Evolutionary conservation across 2,797 vertebrate species (phyloP).

Genomic region (Rhinatrema bivittatum): DNA sequence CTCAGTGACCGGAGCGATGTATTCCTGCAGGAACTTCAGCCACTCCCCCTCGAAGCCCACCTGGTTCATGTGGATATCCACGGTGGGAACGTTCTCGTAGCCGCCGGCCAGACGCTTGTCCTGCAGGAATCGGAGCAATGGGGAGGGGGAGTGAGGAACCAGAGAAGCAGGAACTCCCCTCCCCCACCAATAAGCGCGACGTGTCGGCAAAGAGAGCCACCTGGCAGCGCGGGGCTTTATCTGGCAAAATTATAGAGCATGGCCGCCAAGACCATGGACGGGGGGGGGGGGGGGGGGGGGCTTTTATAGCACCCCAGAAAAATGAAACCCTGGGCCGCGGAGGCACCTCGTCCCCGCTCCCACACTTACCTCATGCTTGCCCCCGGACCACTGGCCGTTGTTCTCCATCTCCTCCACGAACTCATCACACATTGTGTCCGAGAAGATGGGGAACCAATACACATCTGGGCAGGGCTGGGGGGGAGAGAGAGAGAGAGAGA

Average conservation of each 20-base stretch:
- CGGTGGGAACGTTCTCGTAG: constrained; percentile 81
- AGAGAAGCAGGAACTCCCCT: too few relatives aligned
- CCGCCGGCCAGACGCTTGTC: constrained; percentile 73
- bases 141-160: neutral
- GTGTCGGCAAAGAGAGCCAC: neutral
- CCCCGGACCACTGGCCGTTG: constrained; percentile 67
- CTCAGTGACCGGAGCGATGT: constrained; percentile 71
- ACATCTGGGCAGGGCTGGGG: constrained; percentile 72
- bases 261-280: too few relatives aligned
- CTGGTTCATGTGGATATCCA: constrained; percentile 86
- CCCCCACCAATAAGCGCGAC: neutral
- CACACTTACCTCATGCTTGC: constrained; percentile 56
- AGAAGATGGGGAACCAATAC: constrained; percentile 82
- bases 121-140: constrained; percentile 28
- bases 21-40: constrained; percentile 78
- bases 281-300: too few relatives aligned
- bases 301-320: too few relatives aligned
- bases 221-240: neutral
- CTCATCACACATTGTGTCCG: constrained; percentile 75
- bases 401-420: constrained; percentile 77
- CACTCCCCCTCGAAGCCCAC: constrained; percentile 76
- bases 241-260: too few relatives aligned
- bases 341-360: too few relatives aligned
- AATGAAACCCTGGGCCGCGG: too few relatives aligned
- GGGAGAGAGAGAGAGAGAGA: neutral